phyloP scores from a whole-genome alignment of 2,888 invertebrate species.

The Oxystoma pomonae region DNA sequence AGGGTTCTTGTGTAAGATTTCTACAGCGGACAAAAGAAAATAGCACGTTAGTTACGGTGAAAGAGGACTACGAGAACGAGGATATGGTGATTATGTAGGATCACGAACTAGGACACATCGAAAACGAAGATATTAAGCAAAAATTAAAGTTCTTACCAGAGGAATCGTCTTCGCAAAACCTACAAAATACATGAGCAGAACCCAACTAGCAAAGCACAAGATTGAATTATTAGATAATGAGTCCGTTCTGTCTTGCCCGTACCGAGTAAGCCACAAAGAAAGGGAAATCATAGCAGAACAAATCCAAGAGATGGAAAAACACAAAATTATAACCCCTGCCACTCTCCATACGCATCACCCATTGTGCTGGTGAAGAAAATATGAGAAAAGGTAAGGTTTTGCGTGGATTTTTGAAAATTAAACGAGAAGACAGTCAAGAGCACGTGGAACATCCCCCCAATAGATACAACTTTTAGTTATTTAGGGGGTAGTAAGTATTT shows the following conservation, averaged over 20 bases:
- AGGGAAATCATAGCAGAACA: neutral
- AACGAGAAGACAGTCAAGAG: neutral
- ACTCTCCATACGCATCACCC: neutral
- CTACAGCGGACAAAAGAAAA: no score
- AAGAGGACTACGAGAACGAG: no score
- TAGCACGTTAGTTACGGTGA: no score
- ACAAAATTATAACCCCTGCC: neutral
- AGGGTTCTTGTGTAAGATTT: no score
- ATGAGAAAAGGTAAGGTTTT: neutral
- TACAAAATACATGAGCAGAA: neutral
- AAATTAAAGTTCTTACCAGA: no score
- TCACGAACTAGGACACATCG: no score
- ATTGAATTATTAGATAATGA: neutral
- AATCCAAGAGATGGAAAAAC: neutral
- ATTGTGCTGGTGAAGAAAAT: neutral
- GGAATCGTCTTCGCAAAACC: neutral
- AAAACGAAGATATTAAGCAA: no score
- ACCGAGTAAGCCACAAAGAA: neutral
- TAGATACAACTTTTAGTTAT: neutral
- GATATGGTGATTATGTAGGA: no score
- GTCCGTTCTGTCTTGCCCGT: neutral
- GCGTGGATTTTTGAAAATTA: neutral
- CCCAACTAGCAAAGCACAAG: neutral
- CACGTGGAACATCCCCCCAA: neutral
- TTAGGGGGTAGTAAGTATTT: neutral